Base-by-base conservation (phyloP, 2,888 invertebrate genomes). In the Drosophila mercatorum region DNA sequence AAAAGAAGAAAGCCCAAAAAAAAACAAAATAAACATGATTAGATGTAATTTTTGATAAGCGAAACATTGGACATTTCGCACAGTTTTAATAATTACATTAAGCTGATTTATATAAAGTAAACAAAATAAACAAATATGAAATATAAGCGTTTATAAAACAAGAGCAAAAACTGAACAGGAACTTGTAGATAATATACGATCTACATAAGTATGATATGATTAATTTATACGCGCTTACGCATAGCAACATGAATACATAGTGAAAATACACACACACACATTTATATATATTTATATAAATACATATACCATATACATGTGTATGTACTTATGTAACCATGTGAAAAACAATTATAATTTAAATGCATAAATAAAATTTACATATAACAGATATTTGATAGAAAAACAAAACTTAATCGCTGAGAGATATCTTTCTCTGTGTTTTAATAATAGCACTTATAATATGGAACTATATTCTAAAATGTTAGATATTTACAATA, bases 151-250 rank as follows among this genome's bases (percentile, higher is more conserved):
- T 85, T 83, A 70, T 76, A 64, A 81, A 78, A 62, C 73, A 81
- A 58, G 67, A 81, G 58, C 66, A 75, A 75, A 68, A 77, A 82
- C 77, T 84, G 85, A 88, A 69, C 60, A 76, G 73, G 68, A 84
- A 83, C 66, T 68, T 86, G 86, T 88, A 85, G 86, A 85, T 88
- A 81, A 79, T 83, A 75, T 78, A 85, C 70, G 76, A 83, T 88
- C 88, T 86, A 73, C 78, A 76, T 81, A 75, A 75, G 68, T 69
- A 81, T 60, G 68, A 72, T 65, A 80, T 79, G 57, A 80, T 74
- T 81, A 83, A 85, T 80, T 84, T 84, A 79, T 77, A 87, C 81
- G 81, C 85, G 87, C 88, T 86, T 81, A 81, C 81, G 86, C 81
- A 86, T 81, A 75, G 68, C 70, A 78, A 82, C 72, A 71, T 78